Evolutionary conservation across 2,888 invertebrate species (phyloP), one percentile per base, ranked within the genome.

Genomic region (Gymnoscelis rufifasciata): DNA sequence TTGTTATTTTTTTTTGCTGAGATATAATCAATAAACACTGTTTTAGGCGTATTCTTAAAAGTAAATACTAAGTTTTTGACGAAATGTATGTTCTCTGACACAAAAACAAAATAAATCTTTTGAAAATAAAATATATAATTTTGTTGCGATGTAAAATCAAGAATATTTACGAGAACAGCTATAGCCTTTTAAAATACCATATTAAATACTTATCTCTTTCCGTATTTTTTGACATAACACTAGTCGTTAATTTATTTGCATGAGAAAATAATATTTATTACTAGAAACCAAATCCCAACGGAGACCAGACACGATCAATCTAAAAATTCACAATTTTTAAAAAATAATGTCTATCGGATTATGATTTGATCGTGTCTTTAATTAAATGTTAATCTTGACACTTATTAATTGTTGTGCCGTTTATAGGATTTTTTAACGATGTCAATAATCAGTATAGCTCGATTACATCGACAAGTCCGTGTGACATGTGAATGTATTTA

Each of bases 301-400:
- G 11, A 11, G n/a, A 35, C 5, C 2, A 11, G 11, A 23, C 3
- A 23, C 19, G 11, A 35, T 23, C 19, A 35, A 35, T 35, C 19
- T 35, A 15, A 10, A 8, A 35, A 15, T 11, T 35, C 19, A 35
- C 7, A 7, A 10, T 19, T 33, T 35, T 35, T 5, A 19, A 23
- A 52, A 60, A 35, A 47, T n/a, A n/a, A n/a, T n/a, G n/a, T n/a
- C 57, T 53, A 60, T 54, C 57, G 54, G 53, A 47, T 36, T 65
- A 71, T 60, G 72, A 74, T 79, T 72, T 41, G 77, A 76, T 74
- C 68, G 68, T 64, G 56, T 64, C 68, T 76, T 74, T 74, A 80
- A 81, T 78, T 79, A 78, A 74, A 80, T 73, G 76, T 81, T 74
- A 69, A 72, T 71, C 66, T 74, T 79, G 83, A 82, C 83, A 78